Evolutionary conservation across 2,113 vertebrate genomes (phyloP).

Genomic region (Tragelaphus scriptus): DNA sequence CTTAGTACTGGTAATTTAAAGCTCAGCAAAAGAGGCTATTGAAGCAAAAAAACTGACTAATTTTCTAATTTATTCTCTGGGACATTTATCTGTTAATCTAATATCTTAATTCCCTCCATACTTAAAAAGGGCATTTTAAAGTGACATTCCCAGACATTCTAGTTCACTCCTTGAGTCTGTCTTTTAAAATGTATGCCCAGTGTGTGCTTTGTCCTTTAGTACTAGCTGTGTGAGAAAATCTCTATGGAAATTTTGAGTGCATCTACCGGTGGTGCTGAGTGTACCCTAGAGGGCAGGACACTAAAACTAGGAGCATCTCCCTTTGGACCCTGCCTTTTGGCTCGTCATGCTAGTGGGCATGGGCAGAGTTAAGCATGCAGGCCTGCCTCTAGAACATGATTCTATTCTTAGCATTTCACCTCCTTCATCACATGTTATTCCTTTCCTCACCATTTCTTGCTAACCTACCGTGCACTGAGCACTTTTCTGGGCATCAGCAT

Average conservation of each 20-base stretch:
- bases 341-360: not conserved
- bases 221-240: not conserved
- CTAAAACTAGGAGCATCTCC: not conserved
- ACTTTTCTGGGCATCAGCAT: not conserved
- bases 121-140: constrained; percentile 17
- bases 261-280: not conserved
- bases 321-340: not conserved
- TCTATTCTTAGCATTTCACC: not conserved
- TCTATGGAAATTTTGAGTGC: not conserved
- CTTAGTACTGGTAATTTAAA: constrained; percentile 61
- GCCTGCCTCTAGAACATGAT: not conserved
- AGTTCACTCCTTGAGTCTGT: not conserved
- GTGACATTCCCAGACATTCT: not conserved
- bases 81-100: constrained; percentile 45
- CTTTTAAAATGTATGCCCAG: not conserved
- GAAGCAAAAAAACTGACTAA: constrained; percentile 9
- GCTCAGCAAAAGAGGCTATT: constrained; percentile 2
- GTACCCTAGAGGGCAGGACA: not conserved
- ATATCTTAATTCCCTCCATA: not conserved
- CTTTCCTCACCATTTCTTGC: not conserved
- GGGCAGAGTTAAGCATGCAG: not conserved
- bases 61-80: constrained; percentile 42
- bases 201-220: not conserved
- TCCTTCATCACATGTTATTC: not conserved
- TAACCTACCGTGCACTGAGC: not conserved